These are phyloP conservation scores for Cheilosia vernalis DNA, from an alignment of 2,888 invertebrate genomes.

Conservation along the genomic window DNA sequence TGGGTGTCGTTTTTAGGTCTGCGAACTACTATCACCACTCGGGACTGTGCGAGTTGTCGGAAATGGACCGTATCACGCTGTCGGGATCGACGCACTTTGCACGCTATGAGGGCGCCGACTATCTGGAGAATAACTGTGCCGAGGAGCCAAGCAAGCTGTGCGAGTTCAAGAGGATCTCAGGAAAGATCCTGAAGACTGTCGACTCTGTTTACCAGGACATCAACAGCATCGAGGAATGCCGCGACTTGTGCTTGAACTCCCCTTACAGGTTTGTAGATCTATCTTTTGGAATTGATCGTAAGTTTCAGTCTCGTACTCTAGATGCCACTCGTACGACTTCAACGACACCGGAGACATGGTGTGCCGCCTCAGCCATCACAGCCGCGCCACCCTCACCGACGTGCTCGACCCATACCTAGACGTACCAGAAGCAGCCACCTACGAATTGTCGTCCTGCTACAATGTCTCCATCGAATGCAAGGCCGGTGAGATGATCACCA, in stretches of 20 bases:
- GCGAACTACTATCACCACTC: conserved; percentile 95
- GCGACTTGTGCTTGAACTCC: conserved; percentile 94
- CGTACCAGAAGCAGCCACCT: conserved; percentile 95
- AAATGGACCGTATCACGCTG: conserved; percentile 96
- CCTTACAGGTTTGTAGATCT: conserved; percentile 86
- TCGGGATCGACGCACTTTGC: conserved; percentile 92
- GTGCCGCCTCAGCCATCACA: conserved; percentile 95
- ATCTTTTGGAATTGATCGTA: background rate
- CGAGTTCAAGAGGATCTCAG: conserved; percentile 95
- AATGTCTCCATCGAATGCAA: conserved; percentile 96
- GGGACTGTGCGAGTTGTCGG: conserved; percentile 94
- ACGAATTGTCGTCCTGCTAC: conserved; percentile 95
- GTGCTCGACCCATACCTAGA: conserved; percentile 95
- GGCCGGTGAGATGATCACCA: conserved; percentile 95
- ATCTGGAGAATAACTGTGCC: conserved; percentile 96
- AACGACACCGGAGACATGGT: conserved; percentile 97
- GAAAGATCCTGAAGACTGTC: conserved; percentile 95
- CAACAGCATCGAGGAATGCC: conserved; percentile 93
- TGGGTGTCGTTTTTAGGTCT: conserved; percentile 86
- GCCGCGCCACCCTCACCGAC: conserved; percentile 93
- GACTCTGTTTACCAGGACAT: conserved; percentile 97
- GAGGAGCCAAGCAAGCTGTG: conserved; percentile 97
- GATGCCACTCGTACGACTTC: conserved; percentile 97
- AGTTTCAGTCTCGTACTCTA: conserved; percentile 74
- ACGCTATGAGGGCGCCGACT: conserved; percentile 89